phyloP scores from a whole-genome alignment of 1,140 invertebrate species.

The Brachionus paranguensis region DNA sequence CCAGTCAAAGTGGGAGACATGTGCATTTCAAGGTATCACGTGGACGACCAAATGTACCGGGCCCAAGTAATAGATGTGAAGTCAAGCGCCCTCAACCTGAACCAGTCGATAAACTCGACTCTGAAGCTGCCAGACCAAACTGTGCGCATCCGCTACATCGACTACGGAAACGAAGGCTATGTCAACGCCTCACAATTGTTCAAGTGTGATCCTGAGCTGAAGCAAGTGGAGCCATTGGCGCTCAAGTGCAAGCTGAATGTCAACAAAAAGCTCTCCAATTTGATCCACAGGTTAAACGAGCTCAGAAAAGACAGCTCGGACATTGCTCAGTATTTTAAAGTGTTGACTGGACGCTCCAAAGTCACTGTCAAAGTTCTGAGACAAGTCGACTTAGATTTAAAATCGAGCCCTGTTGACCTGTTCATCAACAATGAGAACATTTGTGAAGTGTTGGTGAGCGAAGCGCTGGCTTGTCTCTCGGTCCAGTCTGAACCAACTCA shows the following conservation, averaged over 20 bases:
- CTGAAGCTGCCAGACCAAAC: neutral
- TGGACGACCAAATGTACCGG: slow-evolving; percentile 10
- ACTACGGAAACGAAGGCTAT: slow-evolving; percentile 17
- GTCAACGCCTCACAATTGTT: neutral
- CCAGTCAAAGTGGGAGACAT: neutral
- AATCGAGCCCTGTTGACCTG: neutral
- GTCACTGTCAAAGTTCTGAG: neutral
- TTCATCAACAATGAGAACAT: neutral
- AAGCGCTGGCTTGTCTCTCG: neutral
- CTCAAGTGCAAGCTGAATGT: neutral
- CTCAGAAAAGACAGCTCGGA: neutral
- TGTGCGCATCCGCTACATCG: neutral
- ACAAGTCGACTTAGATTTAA: neutral
- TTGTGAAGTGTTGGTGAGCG: neutral
- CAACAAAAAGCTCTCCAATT: neutral
- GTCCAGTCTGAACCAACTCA: neutral
- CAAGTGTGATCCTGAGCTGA: neutral
- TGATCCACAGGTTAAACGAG: neutral
- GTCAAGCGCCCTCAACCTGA: neutral
- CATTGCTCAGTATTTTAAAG: slow-evolving; percentile 9
- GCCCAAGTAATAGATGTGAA: slow-evolving; percentile 2
- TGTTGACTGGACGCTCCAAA: neutral
- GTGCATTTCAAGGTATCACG: neutral
- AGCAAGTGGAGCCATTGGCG: neutral
- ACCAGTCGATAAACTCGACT: neutral